Evolutionary conservation across 2,113 vertebrate species (phyloP).

Genomic region (Pseudolaguvia tuberculata): DNA sequence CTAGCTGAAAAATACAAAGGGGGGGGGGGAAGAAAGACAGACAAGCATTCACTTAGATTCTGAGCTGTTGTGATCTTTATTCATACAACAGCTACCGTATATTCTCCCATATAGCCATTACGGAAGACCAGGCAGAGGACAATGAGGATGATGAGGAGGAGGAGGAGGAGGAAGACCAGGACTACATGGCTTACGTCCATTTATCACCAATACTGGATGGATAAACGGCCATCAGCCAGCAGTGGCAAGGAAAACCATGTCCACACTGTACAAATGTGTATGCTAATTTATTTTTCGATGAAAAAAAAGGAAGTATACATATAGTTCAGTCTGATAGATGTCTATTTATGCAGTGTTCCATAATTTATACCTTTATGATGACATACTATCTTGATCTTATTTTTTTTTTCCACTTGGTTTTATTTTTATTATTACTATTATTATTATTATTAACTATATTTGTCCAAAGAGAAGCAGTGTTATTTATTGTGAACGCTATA

Average conservation of each 20-base stretch:
- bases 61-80: constrained; percentile 90
- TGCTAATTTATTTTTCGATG: constrained; percentile 99
- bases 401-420: constrained; percentile 66
- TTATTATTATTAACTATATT: constrained; percentile 94
- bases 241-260: constrained; percentile 82
- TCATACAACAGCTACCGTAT: constrained; percentile 99
- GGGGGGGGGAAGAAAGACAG: constrained; percentile 30
- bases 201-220: constrained; percentile 97
- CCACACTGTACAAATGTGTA: constrained; percentile 99
- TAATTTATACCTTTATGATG: constrained; percentile 99
- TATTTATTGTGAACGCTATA: constrained; percentile 98
- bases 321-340: constrained; percentile 98
- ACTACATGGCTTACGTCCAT: constrained; percentile 91
- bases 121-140: constrained; percentile 94
- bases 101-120: constrained; percentile 99
- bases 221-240: constrained; percentile 79
- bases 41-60: constrained; percentile 85
- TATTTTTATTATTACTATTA: constrained; percentile 51
- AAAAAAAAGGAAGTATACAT: constrained; percentile 88
- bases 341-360: constrained; percentile 99
- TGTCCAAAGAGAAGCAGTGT: constrained; percentile 99
- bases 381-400: constrained; percentile 90
- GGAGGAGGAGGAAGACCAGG: constrained; percentile 93
- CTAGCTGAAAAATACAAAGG: constrained; percentile 79
- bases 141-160: constrained; percentile 95